Evolutionary conservation across 2,113 vertebrate species (phyloP), one percentile per base, ranked within the genome.

Genomic region (Eonycteris spelaea): DNA sequence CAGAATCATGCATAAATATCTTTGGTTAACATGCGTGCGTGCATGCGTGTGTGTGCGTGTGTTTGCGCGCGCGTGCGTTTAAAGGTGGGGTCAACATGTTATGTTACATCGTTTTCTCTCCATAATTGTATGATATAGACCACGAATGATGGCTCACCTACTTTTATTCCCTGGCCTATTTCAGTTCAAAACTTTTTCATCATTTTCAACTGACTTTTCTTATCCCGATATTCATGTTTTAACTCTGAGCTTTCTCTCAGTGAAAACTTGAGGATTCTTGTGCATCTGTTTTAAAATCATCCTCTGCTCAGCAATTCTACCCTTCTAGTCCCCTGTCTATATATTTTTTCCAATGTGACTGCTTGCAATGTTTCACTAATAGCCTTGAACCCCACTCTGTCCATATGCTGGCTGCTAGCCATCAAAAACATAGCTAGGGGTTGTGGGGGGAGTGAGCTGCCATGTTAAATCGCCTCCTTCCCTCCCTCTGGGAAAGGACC

Each of bases 401-500:
- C 92, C 55, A 86, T 35, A 51, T 85, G 78, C 94, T 67, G 51
- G 43, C 77, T 95, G 91, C 78, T 93, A 96, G 86, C 86, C 85
- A 97, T 95, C 97, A 97, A 95, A 97, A 98, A 95, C 59, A 90
- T 95, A 98, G 93, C 91, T 91, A 53, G 70, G 43, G 21, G n/a
- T 30, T 18, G 28, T 19, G 79, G 30, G 51, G 12, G 5, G 33
- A 86, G 84, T 1, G 43, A 98, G 83, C 89, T 97, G 95, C 97
- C 61, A 6, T 63, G 94, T 93, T 67, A 98, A 98, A 96, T 82
- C 35, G 45, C 77, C 70, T 96, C 78, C 40, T 93, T 83, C 73
- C 65, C 93, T 96, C 63, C 84, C 95, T 93, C 84, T 94, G 96
- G 95, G 92, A 97, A 97, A 97, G 68, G 92, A 98, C 93, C 95